Evolutionary conservation across 2,113 vertebrate genomes (phyloP).

Genomic region (Mesoclemmys tuberculata): DNA sequence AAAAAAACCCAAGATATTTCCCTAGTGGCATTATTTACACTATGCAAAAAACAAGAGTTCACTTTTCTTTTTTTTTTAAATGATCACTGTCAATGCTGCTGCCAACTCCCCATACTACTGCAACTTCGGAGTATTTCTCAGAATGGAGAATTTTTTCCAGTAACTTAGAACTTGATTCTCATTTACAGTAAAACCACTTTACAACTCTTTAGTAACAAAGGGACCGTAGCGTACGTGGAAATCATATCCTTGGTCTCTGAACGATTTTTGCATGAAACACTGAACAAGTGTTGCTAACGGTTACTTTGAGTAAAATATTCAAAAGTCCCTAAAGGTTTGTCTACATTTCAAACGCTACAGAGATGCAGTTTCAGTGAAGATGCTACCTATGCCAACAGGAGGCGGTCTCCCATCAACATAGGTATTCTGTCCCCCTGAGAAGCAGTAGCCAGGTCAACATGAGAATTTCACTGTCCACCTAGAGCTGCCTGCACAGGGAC

Average conservation of each 20-base stretch:
- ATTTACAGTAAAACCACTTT: background rate
- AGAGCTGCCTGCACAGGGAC: background rate
- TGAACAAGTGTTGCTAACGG: background rate
- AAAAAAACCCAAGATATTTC: rapidly evolving
- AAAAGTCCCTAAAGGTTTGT: background rate
- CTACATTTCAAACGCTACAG: background rate
- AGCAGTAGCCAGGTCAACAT: background rate
- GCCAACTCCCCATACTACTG: background rate
- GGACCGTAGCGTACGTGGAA: background rate
- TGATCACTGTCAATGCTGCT: background rate
- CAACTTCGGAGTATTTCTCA: background rate
- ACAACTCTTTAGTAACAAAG: background rate
- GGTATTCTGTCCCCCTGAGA: background rate
- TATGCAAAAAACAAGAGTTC: background rate
- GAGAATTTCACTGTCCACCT: background rate
- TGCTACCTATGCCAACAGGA: background rate
- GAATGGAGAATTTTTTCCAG: background rate
- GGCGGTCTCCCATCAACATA: background rate
- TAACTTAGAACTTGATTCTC: background rate
- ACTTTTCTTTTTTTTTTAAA: background rate
- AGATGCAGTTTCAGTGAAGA: background rate
- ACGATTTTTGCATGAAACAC: background rate
- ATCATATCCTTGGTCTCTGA: background rate
- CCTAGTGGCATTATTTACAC: background rate
- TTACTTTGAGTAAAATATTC: background rate